These are phyloP conservation scores for Dromius quadrimaculatus DNA, from an alignment of 2,888 invertebrate species.

Conservation along the genomic window DNA sequence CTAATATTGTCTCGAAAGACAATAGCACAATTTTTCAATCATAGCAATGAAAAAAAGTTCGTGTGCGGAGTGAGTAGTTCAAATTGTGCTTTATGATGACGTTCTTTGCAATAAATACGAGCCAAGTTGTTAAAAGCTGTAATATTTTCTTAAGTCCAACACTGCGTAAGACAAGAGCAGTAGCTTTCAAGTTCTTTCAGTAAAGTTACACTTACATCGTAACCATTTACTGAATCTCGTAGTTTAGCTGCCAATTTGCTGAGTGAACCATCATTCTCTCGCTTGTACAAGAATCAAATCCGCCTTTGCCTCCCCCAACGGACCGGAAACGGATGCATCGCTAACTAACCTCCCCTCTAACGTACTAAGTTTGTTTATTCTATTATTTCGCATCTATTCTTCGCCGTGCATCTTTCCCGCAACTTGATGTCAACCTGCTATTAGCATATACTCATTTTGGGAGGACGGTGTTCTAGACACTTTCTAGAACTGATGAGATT, in stretches of 20 bases:
- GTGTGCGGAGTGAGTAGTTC: too few relatives aligned
- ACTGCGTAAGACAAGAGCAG: background rate
- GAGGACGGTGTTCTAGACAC: too few relatives aligned
- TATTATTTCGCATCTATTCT: conserved; percentile 43
- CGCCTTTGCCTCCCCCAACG: background rate
- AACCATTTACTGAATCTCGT: conserved; percentile 54
- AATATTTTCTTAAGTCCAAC: background rate
- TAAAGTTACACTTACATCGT: conserved; percentile 40
- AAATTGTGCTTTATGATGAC: background rate
- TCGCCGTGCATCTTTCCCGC: conserved; percentile 14
- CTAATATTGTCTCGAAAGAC: too few relatives aligned
- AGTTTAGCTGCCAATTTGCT: conserved; percentile 64
- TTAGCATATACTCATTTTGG: conserved; percentile 44
- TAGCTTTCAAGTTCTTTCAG: background rate
- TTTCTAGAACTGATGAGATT: conserved; percentile 1
- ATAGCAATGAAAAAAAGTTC: background rate
- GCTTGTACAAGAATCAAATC: conserved; percentile 44
- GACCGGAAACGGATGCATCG: conserved; percentile 19
- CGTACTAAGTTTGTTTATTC: conserved; percentile 41
- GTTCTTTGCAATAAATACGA: background rate
- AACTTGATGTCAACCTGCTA: conserved; percentile 41
- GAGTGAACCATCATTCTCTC: conserved; percentile 57
- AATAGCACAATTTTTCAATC: background rate
- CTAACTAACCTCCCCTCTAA: conserved; percentile 4
- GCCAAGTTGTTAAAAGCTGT: background rate